phyloP scores from a whole-genome alignment of 1,140 invertebrate species.

The Episyrphus balteatus region DNA sequence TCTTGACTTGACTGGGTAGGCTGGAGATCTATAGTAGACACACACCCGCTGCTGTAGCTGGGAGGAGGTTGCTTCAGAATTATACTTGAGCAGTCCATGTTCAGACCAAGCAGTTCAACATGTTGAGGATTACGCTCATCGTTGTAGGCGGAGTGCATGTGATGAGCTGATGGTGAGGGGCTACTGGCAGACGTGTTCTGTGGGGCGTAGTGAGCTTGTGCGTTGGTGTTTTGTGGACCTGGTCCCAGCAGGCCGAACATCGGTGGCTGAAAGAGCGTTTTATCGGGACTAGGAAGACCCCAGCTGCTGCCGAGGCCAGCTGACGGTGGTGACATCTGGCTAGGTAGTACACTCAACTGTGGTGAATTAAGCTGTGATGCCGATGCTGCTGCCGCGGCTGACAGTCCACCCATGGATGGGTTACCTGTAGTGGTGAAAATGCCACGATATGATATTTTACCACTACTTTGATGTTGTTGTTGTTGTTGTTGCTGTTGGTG shows the following conservation, averaged over 20 bases:
- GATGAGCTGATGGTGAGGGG: slow-evolving; percentile 19
- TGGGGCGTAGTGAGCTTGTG: slow-evolving; percentile 35
- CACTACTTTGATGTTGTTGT: slow-evolving; percentile 40
- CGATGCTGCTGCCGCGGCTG: slow-evolving; percentile 8
- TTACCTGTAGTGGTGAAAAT: slow-evolving; percentile 52
- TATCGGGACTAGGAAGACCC: slow-evolving; percentile 50
- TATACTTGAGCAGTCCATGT: slow-evolving; percentile 42
- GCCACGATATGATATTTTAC: slow-evolving; percentile 57
- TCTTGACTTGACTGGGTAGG: slow-evolving; percentile 21
- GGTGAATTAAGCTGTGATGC: slow-evolving; percentile 26
- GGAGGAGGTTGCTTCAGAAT: slow-evolving; percentile 41
- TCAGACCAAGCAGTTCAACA: slow-evolving; percentile 48
- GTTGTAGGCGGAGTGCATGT: slow-evolving; percentile 34
- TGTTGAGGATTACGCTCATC: slow-evolving; percentile 38
- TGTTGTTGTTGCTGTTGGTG: slow-evolving; percentile 36
- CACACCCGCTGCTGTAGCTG: slow-evolving; percentile 35
- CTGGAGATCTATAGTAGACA: slow-evolving; percentile 14
- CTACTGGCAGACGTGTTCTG: slow-evolving; percentile 27
- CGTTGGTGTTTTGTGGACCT: slow-evolving; percentile 19
- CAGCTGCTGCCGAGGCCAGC: slow-evolving; percentile 37
- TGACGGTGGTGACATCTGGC: slow-evolving; percentile 40
- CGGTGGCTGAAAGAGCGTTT: slow-evolving; percentile 45
- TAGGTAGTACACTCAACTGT: slow-evolving; percentile 25
- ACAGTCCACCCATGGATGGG: slow-evolving; percentile 42
- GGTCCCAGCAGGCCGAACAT: slow-evolving; percentile 41